Base-by-base conservation (phyloP, 2,888 invertebrate species). In the Spisula solida region DNA sequence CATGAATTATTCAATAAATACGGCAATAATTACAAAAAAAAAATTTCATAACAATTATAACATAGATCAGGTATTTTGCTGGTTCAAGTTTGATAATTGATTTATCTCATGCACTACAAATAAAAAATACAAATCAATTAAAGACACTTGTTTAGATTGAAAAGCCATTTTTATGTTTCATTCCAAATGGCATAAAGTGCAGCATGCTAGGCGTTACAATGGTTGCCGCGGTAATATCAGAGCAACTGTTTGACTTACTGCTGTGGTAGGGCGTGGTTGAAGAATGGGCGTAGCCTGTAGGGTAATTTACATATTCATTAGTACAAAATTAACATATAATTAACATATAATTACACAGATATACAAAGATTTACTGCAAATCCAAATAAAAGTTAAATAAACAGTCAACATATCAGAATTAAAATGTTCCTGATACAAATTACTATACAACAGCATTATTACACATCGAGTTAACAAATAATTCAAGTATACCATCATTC, bases 241-340 rank as follows among this genome's bases (percentile, higher is more conserved):
- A 51, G 86, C 88, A 86, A 86, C 79, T 34, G 47, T 20, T 70
- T 41, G 20, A 92, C 92, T 92, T 92, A 92, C 92, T 92, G 86
- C 75, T 90, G 85, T 92, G 92, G 82, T 90, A 92, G 34, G 92
- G 92, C 47, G 60, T 51, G 34, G 90, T 81, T 85, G 89, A 78
- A 20, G 92, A 82, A 75, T 90, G 92, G 79, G 87, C 66, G 81
- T 85, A 79, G 48, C 92, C 90, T 92, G 92, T 80, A 56, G 70
- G 75, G 55, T 83, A 84, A 79, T 55, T 55, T 18, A 90, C 81
- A 88, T 41, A 60, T 18, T 70, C 41, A 81, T 80, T 86, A 86
- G 41, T 25, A 84, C 25, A 66, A 60, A 66, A 66, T 66, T 66
- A 25, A 66, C 60, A 66, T 56, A 41, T 41, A 41, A 41, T 41